Base-by-base conservation (phyloP, 2,888 invertebrate species). In the Patella ulyssiponensis region DNA sequence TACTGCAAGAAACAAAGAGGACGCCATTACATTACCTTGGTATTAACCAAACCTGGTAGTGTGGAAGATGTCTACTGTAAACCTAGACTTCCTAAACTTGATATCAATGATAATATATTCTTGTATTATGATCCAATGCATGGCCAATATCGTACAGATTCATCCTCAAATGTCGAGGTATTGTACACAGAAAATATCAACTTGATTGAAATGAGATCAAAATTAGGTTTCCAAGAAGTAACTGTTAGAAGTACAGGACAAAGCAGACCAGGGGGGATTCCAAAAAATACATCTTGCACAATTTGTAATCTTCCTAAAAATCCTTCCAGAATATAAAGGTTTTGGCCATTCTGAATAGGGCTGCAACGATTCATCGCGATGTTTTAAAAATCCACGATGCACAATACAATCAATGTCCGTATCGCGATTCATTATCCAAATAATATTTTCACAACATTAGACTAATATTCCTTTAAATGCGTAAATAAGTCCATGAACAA, bases 21-120 rank as follows among this genome's bases (percentile, higher is more conserved):
- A 17, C 81, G 81, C 7, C 91, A 91, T 82, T 90, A 91, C 77
- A 86, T 90, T 14, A 90, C 90, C 1, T 76, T 91, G 11, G 89
- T 91, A 14, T 76, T 90, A 3, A 79, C 83, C n/a, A 53, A 56
- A 17, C 56, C 51, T 12, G 74, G 73, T 9, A 75, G 73, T 9
- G 17, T 69, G 0, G 44, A 64, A n/a, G 81, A 82, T 71, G 7
- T 53, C 17, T 83, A 79, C 74, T 83, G 83, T 71, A 64, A 27
- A 15, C 17, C 69, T 44, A 56, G 77, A 33, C 77, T 83, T 3
- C 33, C 77, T 7, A 17, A 75, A 14, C 75, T 83, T 2, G 70
- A 83, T 44, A 75, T 75, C 4, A 44, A 56, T 11, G 12, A 73
- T 23, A 83, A 83, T 51, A 79, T 75, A 5, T 83, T 83, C 69